A percentile compares a stretch with the other conserved stretches of the same genome.
phyloP scores from a whole-genome alignment of 2,113 vertebrate genomes.

The Oenanthe oenanthe region DNA sequence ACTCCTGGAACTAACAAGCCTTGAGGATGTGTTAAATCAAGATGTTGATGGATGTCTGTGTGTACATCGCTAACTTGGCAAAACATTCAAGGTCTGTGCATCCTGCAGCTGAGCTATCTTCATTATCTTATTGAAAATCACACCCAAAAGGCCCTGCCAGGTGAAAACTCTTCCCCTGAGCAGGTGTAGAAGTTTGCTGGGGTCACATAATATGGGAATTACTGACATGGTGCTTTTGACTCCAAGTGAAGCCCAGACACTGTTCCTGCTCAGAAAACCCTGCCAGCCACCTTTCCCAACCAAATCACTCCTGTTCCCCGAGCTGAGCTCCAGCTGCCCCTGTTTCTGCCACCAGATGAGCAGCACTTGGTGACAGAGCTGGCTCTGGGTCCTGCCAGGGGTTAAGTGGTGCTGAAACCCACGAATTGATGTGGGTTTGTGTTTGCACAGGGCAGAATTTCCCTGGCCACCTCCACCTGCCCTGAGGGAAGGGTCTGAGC shows the following conservation, averaged over 20 bases:
- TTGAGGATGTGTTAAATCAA: neutral
- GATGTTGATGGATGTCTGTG: neutral
- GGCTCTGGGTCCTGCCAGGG: neutral
- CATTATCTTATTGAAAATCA: neutral
- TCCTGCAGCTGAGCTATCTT: neutral
- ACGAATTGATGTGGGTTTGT: accelerated
- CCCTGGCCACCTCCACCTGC: neutral
- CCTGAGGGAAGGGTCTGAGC: neutral
- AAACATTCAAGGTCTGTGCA: neutral
- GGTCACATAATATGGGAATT: neutral
- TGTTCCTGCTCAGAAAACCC: neutral
- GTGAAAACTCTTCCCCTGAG: neutral
- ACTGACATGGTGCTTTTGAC: neutral
- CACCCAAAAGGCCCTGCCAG: neutral
- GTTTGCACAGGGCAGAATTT: neutral
- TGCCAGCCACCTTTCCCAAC: neutral
- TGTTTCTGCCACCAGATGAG: neutral
- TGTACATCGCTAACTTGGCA: neutral
- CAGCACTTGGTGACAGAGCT: neutral
- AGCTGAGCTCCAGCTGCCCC: neutral
- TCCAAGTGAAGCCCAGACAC: neutral
- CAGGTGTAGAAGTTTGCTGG: neutral
- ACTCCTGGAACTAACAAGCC: neutral
- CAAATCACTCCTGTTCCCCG: accelerated
- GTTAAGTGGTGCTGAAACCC: neutral